These are phyloP conservation scores for Xiphorhynchus elegans DNA, from an alignment of 2,113 vertebrate genomes.

Conservation along the genomic window DNA sequence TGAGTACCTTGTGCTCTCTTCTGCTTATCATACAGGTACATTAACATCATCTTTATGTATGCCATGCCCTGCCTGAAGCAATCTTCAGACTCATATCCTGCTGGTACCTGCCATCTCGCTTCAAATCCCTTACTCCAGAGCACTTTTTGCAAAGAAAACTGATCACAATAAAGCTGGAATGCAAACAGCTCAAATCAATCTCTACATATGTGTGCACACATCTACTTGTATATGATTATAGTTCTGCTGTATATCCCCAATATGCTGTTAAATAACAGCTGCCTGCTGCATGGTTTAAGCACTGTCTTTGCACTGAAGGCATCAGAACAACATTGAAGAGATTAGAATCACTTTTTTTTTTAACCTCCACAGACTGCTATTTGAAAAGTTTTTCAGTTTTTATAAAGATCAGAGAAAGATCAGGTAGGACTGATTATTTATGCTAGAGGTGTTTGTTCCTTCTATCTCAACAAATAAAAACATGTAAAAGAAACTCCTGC, in stretches of 20 bases:
- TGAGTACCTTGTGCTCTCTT: neutral
- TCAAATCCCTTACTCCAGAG: neutral
- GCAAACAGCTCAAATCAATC: neutral
- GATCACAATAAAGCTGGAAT: neutral
- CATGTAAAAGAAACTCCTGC: neutral
- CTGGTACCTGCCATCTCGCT: neutral
- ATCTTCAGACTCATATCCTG: neutral
- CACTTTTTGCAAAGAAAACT: neutral
- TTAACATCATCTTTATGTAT: neutral
- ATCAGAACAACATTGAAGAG: neutral
- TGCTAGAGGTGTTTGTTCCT: neutral
- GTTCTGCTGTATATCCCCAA: neutral
- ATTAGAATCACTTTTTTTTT: neutral
- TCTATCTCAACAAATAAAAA: neutral
- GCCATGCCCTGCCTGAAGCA: neutral
- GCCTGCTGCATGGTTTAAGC: neutral
- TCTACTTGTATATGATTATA: neutral
- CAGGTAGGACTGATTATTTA: neutral
- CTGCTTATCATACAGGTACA: neutral
- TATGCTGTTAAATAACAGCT: neutral
- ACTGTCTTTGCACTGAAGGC: neutral
- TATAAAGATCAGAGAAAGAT: neutral
- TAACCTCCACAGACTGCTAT: neutral
- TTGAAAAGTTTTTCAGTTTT: neutral
- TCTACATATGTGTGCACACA: neutral